phyloP scores from a whole-genome alignment of 2,797 vertebrate species.

The Jordanella pulchra region DNA sequence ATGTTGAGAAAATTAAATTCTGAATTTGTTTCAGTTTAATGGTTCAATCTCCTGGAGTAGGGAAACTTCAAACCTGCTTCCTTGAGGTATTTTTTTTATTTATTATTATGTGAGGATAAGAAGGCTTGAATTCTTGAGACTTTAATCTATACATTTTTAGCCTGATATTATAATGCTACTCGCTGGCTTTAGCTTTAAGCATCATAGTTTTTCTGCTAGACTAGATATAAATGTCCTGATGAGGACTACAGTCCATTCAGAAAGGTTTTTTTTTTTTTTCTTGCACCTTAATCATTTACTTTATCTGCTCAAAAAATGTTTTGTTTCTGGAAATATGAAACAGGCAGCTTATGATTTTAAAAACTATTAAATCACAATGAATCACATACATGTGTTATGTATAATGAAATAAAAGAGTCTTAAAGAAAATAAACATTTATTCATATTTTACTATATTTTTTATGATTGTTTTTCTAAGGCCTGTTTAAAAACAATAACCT shows the following conservation, averaged over 20 bases:
- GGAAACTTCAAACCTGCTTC: neutral
- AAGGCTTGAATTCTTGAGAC: neutral
- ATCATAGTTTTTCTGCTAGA: neutral
- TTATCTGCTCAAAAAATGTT: neutral
- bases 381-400: neutral
- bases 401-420: neutral
- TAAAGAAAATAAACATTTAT: neutral
- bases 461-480: neutral
- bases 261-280: neutral
- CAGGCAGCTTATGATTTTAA: neutral
- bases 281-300: neutral
- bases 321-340: no score
- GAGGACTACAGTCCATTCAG: neutral
- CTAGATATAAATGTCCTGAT: neutral
- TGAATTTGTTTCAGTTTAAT: neutral
- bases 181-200: neutral
- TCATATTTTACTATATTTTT: neutral
- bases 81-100: neutral
- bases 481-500: no score
- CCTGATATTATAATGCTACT: neutral
- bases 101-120: neutral
- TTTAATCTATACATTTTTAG: neutral
- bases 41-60: neutral
- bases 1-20: neutral
- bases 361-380: neutral